Base-by-base conservation (phyloP, 92 coral and sea anemone species). In the Phymanthus crucifer region DNA sequence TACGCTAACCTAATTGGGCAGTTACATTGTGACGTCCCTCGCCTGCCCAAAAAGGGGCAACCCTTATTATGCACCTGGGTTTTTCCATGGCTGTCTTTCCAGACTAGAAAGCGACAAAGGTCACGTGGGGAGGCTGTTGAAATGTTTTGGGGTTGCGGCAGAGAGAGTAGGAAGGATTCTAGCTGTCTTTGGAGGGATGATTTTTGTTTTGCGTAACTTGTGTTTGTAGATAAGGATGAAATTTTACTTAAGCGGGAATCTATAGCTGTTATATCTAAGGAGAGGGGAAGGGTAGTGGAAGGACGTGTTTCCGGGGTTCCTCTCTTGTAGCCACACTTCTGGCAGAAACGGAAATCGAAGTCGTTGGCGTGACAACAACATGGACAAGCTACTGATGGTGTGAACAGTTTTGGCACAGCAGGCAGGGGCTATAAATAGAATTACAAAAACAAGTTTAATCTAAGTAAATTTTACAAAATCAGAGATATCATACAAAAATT, bases 11-110 rank as follows among this genome's bases (percentile, higher is more conserved):
- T 74, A 4, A 27, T 8, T 32, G 80, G 80, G 66, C 80, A 82
- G 46, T 24, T 61, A 40, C 86, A 82, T 2, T n/a, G n/a, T n/a
- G n/a, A n/a, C n/a, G n/a, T n/a, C n/a, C n/a, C n/a, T n/a, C n/a
- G n/a, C n/a, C n/a, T n/a, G n/a, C n/a, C n/a, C n/a, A n/a, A n/a
- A n/a, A n/a, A n/a, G n/a, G n/a, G n/a, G n/a, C n/a, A n/a, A n/a
- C n/a, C n/a, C n/a, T n/a, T n/a, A n/a, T n/a, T n/a, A n/a, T n/a
- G n/a, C n/a, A 75, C 72, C 35, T 70, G 70, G 56, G 70, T 74
- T 40, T 68, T 68, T 1, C 75, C 66, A 14, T 83, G 77, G 65
- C 69, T 76, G 52, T 76, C 87, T 68, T 75, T 83, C 87, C 87
- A 83, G n/a, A 76, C 76, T 2, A 83, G 47, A 34, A 70, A 83